A percentile compares a stretch with the other conserved stretches of the same genome.
Evolutionary conservation across 2,113 vertebrate species (phyloP).

Genomic region (human (Homo sapiens)): DNA sequence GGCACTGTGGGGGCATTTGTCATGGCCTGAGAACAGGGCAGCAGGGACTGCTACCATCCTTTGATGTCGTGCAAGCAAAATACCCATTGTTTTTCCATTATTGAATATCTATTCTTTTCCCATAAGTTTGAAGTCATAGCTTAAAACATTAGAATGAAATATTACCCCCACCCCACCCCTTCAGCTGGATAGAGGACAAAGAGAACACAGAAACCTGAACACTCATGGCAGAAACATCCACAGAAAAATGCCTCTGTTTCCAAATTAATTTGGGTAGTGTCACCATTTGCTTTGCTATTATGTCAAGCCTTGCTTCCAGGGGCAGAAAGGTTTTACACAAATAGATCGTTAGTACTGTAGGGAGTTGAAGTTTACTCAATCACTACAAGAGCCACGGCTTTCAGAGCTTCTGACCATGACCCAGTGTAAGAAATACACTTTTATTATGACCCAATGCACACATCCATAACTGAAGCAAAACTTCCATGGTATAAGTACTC

Average conservation of each 20-base stretch:
- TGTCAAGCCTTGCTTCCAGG: slow-evolving; percentile 19
- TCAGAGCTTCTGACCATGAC: slow-evolving; percentile 38
- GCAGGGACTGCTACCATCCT: neutral
- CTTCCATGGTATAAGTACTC: neutral
- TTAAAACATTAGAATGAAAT: slow-evolving; percentile 7
- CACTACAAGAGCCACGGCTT: neutral
- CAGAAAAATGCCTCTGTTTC: slow-evolving; percentile 20
- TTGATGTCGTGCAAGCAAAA: slow-evolving; percentile 41
- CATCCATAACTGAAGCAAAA: neutral
- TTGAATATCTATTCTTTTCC: neutral
- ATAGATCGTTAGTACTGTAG: neutral
- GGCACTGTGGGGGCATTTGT: neutral
- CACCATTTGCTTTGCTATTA: neutral
- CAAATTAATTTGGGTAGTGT: slow-evolving; percentile 22
- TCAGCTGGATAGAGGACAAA: neutral
- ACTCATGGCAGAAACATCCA: neutral
- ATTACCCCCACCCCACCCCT: neutral
- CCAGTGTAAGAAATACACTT: slow-evolving; percentile 21
- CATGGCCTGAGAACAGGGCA: neutral
- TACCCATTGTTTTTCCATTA: neutral
- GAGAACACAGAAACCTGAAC: neutral
- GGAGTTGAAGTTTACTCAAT: slow-evolving; percentile 34
- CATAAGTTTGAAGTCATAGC: neutral
- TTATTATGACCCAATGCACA: neutral
- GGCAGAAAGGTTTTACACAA: slow-evolving; percentile 33